Evolutionary conservation across 2,113 vertebrate genomes (phyloP).

Genomic region (Hydrolagus affinis): DNA sequence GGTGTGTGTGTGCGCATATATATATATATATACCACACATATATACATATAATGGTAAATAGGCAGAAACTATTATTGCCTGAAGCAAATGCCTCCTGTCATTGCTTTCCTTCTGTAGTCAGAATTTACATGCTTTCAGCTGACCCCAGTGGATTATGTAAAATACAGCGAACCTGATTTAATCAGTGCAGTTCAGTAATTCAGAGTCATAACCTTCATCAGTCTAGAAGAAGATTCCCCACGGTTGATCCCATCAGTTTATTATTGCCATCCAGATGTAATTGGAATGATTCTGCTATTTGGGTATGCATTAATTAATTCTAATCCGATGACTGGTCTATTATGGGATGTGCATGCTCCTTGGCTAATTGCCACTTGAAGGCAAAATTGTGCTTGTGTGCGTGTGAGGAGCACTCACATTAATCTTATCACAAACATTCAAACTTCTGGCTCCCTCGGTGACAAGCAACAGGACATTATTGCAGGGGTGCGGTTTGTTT

Average conservation of each 20-base stretch:
- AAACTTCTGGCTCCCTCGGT: background rate
- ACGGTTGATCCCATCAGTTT: background rate
- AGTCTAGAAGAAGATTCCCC: background rate
- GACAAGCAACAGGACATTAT: background rate
- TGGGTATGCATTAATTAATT: background rate
- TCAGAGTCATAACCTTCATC: background rate
- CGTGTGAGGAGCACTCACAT: background rate
- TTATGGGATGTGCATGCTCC: background rate
- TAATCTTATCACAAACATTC: background rate
- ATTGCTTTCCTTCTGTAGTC: too few relatives aligned
- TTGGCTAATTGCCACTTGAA: conserved; percentile 20
- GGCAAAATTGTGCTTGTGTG: conserved; percentile 5
- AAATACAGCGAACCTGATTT: background rate
- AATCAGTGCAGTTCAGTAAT: background rate
- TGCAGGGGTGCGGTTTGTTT: background rate
- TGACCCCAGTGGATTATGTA: background rate
- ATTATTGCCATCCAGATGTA: background rate
- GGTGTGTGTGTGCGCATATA: too few relatives aligned
- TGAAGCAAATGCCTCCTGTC: too few relatives aligned
- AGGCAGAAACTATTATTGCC: too few relatives aligned
- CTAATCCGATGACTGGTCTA: conserved; percentile 20
- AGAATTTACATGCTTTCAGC: too few relatives aligned
- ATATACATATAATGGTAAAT: too few relatives aligned
- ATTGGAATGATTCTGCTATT: background rate
- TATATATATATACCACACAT: too few relatives aligned